Base-by-base conservation (phyloP, 2,797 vertebrate species). In the Echiichthys vipera region DNA sequence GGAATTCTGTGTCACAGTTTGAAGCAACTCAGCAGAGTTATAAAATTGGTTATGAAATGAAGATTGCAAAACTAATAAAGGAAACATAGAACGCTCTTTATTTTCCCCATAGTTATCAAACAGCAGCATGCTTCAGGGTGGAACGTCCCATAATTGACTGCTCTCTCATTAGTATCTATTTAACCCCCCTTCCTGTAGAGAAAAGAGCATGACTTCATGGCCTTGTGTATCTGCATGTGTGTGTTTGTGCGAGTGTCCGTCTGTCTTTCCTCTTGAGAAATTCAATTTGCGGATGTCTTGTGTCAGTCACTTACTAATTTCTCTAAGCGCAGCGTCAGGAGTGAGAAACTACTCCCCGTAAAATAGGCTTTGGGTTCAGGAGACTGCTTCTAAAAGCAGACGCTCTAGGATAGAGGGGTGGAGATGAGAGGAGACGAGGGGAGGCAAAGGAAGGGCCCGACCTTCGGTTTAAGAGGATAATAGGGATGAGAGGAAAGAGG, bases 231-330 rank as follows among this genome's bases (percentile, higher is more conserved):
- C 34, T 66, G 67, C 36, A 34, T 37, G 34, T 34, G 39, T 64
- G 65, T 77, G 80, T 82, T 74, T 78, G 43, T 68, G 65, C 37
- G 32, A 62, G 46, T 39, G 66, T 78, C 59, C 53, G 17, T 65
- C 20, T 76, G 34, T 71, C 54, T 71, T 73, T 54, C 75, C 68
- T 84, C 80, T 83, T 85, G 61, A 90, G 74, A 85, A 92, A 89
- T 90, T 84, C 84, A 90, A 88, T 93, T 86, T 91, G 75, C 34
- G 80, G 71, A 84, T 81, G 78, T 84, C 83, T 87, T 59, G 54
- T 89, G 87, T 80, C 87, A 89, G 78, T 91, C 85, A 85, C 78
- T 88, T 74, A 74, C 89, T 91, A 89, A 92, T 93, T 91, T 91
- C 82, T 80, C 65, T 79, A 74, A 89, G 84, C 83, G 46, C 75